Base-by-base conservation (phyloP, 2,797 vertebrate genomes). In the Schizopygopsis malacanthus region DNA sequence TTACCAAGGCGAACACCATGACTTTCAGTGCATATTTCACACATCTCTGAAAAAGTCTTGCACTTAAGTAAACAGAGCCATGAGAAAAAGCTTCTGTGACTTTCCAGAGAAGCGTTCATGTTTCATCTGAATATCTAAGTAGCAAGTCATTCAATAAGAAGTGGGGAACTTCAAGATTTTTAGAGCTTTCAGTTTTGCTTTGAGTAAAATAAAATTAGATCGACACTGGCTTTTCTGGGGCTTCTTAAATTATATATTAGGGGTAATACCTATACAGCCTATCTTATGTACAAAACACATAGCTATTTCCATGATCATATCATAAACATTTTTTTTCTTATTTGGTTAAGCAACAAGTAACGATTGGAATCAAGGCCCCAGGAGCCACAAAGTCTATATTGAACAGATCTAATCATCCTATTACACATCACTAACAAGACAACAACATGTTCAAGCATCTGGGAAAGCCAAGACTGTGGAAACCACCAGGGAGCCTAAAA, bases 391-490 rank as follows among this genome's bases (percentile, higher is more conserved):
- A 43, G 78, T 78, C 33, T 81, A 15, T 50, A 50, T 16, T 77
- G 41, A 87, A 76, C 65, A 28, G 73, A 77, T 69, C 28, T 71
- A 37, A 82, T 85, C 78, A 85, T 52, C 6, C n/a, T 43, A 87
- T 77, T 39, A 59, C 82, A 87, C 59, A 4, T 81, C 79, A 37
- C 67, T 85, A 67, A 78, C 45, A 73, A 76, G 33, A 85, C 45
- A 87, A 76, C 39, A 87, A 89, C 89, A 88, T 13, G 72, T 84
- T 76, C 9, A 84, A 82, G 70, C 47, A 81, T 80, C 39, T 61
- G 45, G 65, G 45, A 85, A 85, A 78, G 39, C 33, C 67, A 54
- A 61, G 67, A 71, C 37, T 22, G 13, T 63, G 33, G 43, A 72
- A 61, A 61, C 41, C 73, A 78, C 79, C 39, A 15, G 79, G 33